Evolutionary conservation across 2,888 invertebrate species (phyloP), one percentile per base, ranked within the genome.

Genomic region (Caenorhabditis sulstoni): DNA sequence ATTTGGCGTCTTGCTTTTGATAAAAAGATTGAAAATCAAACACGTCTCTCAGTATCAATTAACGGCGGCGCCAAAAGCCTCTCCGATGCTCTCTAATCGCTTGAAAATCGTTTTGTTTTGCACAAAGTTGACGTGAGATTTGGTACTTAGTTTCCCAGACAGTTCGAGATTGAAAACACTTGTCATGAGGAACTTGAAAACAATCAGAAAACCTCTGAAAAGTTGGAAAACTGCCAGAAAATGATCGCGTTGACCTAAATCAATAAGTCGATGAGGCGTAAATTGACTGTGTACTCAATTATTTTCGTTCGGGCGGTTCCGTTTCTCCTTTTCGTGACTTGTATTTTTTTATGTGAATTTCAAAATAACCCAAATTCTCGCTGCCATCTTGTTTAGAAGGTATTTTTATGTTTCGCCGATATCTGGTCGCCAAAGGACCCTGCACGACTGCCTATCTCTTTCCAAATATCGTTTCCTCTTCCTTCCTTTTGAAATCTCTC

Each of bases 211-310:
- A 29, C 29, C 7, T 3, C 29, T 7, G 29, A 29, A 29, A 5
- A 29, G 29, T 29, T 3, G 3, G 3, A 29, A 29, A 7, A 5
- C 7, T 29, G 41, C 2, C 7, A 11, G 41, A 14, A 41, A 14
- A 14, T 41, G 41, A 41, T 41, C 41, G 41, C 59, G 22, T 78
- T 77, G 59, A 62, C 74, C 44, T 64, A 4, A 20, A 55, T 65
- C 65, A 9, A 65, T 55, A 55, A 20, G 39, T 44, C 65, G 29
- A 35, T 44, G 16, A 29, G 44, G 55, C 44, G 55, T 23, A 65
- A 55, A 44, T 55, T 39, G 20, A 3, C 8, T 62, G 12, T 62
- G 18, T n/a, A 22, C 62, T 62, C 23, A 18, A 39, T 39, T n/a
- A 37, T 50, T 64, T 50, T 62, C 37, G 29, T 29, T 29, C 29